Evolutionary conservation across 1,140 invertebrate species (phyloP).

Genomic region (Drosophila subpulchrella): DNA sequence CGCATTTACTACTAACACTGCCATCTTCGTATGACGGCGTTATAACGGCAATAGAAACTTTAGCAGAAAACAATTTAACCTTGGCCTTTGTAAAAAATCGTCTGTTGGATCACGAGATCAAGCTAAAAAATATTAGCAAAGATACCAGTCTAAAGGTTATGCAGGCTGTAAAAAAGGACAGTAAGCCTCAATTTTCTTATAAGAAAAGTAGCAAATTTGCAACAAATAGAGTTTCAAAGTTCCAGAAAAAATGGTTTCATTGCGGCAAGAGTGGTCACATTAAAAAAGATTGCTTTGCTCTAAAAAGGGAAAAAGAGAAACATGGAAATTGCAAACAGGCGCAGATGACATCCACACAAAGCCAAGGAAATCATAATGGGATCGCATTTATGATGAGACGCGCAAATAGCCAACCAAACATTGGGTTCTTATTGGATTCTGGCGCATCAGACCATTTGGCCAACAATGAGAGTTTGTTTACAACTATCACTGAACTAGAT

Average conservation of each 20-base stretch:
- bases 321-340: not conserved
- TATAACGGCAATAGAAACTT: too few relatives aligned
- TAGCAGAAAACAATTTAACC: not conserved
- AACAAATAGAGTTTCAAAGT: not conserved
- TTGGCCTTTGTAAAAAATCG: constrained; percentile 4
- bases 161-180: constrained; percentile 1
- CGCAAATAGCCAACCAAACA: not conserved
- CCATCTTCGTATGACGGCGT: too few relatives aligned
- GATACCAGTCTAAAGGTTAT: constrained; percentile 4
- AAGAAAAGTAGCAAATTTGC: constrained; percentile 1
- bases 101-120: constrained; percentile 1
- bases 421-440: constrained; percentile 1
- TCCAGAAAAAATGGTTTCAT: not conserved
- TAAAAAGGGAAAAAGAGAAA: not conserved
- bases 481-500: not conserved
- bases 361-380: not conserved
- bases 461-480: not conserved
- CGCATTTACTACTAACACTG: too few relatives aligned
- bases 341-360: not conserved
- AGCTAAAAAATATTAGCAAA: constrained; percentile 1
- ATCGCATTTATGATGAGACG: not conserved
- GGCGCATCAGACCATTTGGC: not conserved
- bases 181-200: constrained; percentile 1
- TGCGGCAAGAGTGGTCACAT: not conserved
- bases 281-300: constrained; percentile 49